Conservation (phyloP, 1,140 invertebrate species). For the Andrena cerasifolii region DNA sequence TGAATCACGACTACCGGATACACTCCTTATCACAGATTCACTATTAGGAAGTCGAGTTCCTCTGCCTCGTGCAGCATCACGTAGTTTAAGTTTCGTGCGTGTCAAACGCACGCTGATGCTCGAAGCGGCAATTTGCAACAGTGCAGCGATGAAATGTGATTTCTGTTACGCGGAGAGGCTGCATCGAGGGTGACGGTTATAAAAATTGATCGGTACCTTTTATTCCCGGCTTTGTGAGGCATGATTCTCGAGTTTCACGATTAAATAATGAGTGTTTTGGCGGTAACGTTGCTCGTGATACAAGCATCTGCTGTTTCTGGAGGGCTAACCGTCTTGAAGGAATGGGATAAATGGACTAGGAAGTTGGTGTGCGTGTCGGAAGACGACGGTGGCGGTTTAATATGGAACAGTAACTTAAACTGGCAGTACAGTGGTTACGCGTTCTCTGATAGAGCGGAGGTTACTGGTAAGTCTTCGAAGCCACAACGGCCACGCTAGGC, state of each 20-base stretch:
- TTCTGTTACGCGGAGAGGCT: neutral
- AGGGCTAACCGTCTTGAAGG: neutral
- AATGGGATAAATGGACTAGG: neutral
- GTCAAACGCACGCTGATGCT: neutral
- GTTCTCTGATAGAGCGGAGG: neutral
- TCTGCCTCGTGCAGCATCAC: neutral
- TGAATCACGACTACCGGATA: constrained; percentile 38
- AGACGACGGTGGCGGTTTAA: constrained; percentile 45
- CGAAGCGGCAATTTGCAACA: no score
- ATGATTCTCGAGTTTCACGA: neutral
- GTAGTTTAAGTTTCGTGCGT: neutral
- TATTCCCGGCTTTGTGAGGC: neutral
- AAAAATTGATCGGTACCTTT: neutral
- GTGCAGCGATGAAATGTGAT: neutral
- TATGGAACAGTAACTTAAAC: constrained; percentile 54
- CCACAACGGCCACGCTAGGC: no score
- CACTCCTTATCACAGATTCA: constrained; percentile 47
- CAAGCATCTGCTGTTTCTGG: neutral
- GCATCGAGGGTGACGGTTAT: neutral
- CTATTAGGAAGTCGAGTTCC: constrained; percentile 55
- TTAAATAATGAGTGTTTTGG: neutral
- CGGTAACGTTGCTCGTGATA: neutral
- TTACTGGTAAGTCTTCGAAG: constrained; percentile 22
- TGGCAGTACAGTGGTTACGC: neutral
- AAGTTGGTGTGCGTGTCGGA: constrained; percentile 50